phyloP scores from a whole-genome alignment of 2,888 invertebrate species.

The Stenodera caucasica region DNA sequence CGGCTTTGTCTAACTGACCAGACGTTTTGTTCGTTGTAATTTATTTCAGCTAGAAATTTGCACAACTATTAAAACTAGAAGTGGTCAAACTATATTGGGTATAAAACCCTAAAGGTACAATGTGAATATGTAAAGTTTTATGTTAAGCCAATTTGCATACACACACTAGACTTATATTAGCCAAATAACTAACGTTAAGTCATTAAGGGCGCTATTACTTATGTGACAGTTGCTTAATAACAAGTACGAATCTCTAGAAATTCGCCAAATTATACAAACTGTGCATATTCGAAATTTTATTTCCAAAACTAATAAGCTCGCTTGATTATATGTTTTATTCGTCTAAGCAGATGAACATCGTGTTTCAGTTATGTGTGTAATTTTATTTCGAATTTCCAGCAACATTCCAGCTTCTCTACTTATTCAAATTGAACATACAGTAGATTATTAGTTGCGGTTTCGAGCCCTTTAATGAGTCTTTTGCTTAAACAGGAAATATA shows the following conservation, averaged over 20 bases:
- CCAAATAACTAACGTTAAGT: background rate
- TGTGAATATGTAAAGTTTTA: background rate
- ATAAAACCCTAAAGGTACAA: background rate
- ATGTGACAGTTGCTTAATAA: background rate
- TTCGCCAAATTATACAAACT: too few relatives aligned
- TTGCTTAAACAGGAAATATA: constrained; percentile 8
- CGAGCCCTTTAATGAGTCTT: constrained; percentile 15
- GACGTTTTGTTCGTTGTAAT: too few relatives aligned
- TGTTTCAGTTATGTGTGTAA: background rate
- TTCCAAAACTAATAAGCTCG: too few relatives aligned
- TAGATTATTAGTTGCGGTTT: constrained; percentile 22
- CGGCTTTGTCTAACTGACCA: too few relatives aligned
- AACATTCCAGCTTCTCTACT: background rate
- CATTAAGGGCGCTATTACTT: background rate
- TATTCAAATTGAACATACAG: constrained; percentile 19
- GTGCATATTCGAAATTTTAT: too few relatives aligned
- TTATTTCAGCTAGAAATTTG: too few relatives aligned
- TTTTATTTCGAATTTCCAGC: background rate
- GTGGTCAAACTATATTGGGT: background rate
- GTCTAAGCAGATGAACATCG: too few relatives aligned
- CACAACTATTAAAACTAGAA: background rate
- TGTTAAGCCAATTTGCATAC: background rate
- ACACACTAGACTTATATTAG: background rate
- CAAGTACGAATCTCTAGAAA: background rate
- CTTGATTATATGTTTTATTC: too few relatives aligned